These are phyloP conservation scores for Jaculus jaculus DNA, from an alignment of 2,113 vertebrate genomes.

Conservation along the genomic window DNA sequence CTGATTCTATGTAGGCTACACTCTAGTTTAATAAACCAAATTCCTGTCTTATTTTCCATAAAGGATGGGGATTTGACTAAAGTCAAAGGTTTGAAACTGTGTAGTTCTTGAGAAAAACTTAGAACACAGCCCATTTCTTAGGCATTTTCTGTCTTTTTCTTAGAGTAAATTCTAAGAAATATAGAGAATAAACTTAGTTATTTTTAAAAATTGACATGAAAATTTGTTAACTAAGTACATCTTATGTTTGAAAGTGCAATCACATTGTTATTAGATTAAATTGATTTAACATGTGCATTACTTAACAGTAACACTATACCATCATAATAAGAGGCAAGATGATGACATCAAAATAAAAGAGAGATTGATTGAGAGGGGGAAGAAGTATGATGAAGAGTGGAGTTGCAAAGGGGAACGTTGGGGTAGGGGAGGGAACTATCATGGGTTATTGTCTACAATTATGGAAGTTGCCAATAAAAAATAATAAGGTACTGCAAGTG, in stretches of 20 bases:
- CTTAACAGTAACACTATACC: background rate
- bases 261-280: background rate
- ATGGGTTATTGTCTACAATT: too few species aligned
- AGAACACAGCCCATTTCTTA: background rate
- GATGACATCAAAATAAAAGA: too few species aligned
- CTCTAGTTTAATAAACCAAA: background rate
- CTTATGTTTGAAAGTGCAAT: background rate
- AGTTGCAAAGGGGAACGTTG: too few species aligned
- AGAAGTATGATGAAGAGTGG: too few species aligned
- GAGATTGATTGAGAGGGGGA: too few species aligned
- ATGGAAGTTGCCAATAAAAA: background rate
- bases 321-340: too few species aligned
- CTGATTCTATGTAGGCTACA: background rate
- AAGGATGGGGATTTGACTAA: background rate
- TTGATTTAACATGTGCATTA: background rate
- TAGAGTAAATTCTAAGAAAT: background rate
- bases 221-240: background rate
- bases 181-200: too few species aligned
- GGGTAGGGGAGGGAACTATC: too few species aligned
- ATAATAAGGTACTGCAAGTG: too few species aligned
- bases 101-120: constrained; percentile 5
- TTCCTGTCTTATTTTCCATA: background rate
- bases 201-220: background rate
- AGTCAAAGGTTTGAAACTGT: background rate
- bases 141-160: background rate